Base-by-base conservation (phyloP, 2,113 vertebrate species). In the Leptocoma aspasia region DNA sequence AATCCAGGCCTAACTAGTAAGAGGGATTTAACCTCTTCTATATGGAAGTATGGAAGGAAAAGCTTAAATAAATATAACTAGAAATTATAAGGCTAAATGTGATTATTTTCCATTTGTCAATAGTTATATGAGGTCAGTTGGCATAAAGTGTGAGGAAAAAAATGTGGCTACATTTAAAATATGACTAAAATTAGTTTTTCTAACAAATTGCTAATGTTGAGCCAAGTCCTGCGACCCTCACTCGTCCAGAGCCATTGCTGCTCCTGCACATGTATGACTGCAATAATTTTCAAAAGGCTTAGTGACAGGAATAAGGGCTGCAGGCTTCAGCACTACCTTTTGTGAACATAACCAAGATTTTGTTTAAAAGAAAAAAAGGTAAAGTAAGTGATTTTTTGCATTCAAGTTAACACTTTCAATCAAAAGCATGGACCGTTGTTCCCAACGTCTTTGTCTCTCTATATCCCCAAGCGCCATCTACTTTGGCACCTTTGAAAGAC, bases 401-500 rank as follows among this genome's bases (percentile, higher is more conserved):
- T 95, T 95, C 68, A 73, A 92, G 64, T 95, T 96, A 98, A 97
- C 95, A 95, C 83, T 97, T 97, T 92, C 77, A 96, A 97, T 95
- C 91, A 96, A 96, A 97, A 96, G 65, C 82, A 96, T 89, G 97
- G 97, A 98, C 96, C 49, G 80, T 97, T 98, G 97, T 95, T 98
- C 95, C 96, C 97, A 97, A 96, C 97, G 94, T 95, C 83, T 92
- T 97, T 97, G 90, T 94, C 97, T 97, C 96, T 97, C 96, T 97
- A 76, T 96, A 97, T 97, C 97, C 96, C 96, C 73, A 95, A 98
- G 95, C 42, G 97, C 96, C 97, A 97, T 98, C 97, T 96, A 97
- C 97, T 99, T 98, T 99, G 99, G 99, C 99, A 99, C 98, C 98
- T 98, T 98, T 96, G 96, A 98, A 98, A 98, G 97, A 99, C 97